Conservation (phyloP, 2,888 invertebrate species). For the Ophioninae sp. region DNA sequence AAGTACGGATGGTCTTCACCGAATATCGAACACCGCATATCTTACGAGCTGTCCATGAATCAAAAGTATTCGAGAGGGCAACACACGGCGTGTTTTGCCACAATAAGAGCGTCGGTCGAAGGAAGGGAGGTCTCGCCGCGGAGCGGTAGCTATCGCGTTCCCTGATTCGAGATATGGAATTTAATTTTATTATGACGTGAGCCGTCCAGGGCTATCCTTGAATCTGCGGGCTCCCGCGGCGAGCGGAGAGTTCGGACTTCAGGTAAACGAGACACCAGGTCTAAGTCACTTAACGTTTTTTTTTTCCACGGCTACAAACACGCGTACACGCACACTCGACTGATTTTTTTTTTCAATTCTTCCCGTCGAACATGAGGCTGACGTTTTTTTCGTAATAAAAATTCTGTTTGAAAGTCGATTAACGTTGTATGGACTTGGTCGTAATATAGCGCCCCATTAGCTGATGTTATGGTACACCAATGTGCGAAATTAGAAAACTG, state of each 20-base stretch:
- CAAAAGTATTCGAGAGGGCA: slow-evolving; percentile 71
- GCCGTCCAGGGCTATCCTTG: slow-evolving; percentile 72
- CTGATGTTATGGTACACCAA: background rate
- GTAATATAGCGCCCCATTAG: background rate
- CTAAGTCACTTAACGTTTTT: slow-evolving; percentile 59
- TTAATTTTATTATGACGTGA: slow-evolving; percentile 76
- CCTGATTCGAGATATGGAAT: slow-evolving; percentile 74
- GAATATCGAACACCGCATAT: slow-evolving; percentile 48
- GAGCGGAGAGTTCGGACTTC: slow-evolving; percentile 60
- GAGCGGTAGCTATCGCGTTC: slow-evolving; percentile 74
- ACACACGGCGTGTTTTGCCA: slow-evolving; percentile 67
- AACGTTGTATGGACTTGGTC: background rate
- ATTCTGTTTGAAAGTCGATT: background rate
- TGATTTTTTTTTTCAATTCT: background rate
- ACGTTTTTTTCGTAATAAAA: background rate
- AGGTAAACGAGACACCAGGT: slow-evolving; percentile 62
- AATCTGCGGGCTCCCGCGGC: slow-evolving; percentile 70
- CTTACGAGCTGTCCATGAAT: slow-evolving; percentile 70
- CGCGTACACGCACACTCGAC: background rate
- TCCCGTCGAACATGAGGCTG: background rate
- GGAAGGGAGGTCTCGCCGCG: slow-evolving; percentile 69
- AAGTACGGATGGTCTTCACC: background rate
- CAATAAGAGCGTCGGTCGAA: slow-evolving; percentile 64
- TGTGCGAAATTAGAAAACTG: background rate
- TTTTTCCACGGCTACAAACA: slow-evolving; percentile 8